Percentiles rank a stretch among this genome's conserved stretches.
phyloP scores from a whole-genome alignment of 2,113 vertebrate species.

The Lophotis ruficrista region DNA sequence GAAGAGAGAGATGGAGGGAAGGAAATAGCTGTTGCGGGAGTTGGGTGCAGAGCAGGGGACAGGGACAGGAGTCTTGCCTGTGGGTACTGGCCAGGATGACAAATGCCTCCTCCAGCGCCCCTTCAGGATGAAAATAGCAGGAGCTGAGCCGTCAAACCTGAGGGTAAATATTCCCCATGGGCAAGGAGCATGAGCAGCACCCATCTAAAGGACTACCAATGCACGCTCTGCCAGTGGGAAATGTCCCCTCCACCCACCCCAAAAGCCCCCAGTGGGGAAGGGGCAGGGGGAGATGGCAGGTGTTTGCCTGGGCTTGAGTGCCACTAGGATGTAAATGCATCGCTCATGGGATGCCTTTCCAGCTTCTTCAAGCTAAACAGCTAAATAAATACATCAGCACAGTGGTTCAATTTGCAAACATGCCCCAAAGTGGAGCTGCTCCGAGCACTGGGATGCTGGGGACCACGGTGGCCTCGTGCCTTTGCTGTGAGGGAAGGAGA shows the following conservation, averaged over 20 bases:
- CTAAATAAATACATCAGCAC: background rate
- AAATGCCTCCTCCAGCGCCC: rapidly evolving
- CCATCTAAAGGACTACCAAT: background rate
- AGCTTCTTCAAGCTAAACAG: background rate
- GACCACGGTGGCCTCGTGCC: rapidly evolving
- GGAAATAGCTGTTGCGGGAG: rapidly evolving
- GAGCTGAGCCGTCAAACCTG: background rate
- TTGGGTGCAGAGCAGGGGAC: background rate
- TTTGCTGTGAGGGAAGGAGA: background rate
- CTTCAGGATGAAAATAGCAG: background rate
- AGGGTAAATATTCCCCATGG: background rate
- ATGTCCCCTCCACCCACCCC: background rate
- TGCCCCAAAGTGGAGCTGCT: background rate
- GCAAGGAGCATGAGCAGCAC: background rate
- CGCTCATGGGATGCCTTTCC: rapidly evolving
- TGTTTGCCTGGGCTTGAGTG: background rate
- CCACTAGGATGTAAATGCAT: background rate
- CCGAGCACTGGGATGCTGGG: rapidly evolving
- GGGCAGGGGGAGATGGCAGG: background rate
- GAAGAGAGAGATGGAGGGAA: background rate
- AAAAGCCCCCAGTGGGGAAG: rapidly evolving
- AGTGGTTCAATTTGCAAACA: rapidly evolving
- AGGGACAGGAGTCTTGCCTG: background rate
- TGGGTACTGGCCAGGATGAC: rapidly evolving
- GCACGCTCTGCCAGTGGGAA: background rate